These are phyloP conservation scores for Nanorana parkeri DNA, from an alignment of 2,113 vertebrate genomes.

Conservation along the genomic window DNA sequence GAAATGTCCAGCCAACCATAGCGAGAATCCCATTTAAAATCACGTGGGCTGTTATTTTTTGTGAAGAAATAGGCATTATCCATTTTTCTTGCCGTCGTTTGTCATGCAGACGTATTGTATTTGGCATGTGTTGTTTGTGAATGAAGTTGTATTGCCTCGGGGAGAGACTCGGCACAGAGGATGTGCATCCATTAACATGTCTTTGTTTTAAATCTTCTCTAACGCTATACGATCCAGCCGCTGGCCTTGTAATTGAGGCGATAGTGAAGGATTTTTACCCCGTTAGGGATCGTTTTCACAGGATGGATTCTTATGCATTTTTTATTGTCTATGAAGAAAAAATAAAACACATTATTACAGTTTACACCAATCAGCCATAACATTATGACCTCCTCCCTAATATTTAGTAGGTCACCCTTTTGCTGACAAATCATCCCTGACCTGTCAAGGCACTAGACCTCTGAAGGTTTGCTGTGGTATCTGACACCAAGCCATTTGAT, in stretches of 20 bases:
- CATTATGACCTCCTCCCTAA: too few species aligned
- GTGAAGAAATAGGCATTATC: neutral
- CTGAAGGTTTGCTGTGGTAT: too few species aligned
- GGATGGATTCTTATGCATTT: too few species aligned
- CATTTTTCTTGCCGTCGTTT: conserved; percentile 15
- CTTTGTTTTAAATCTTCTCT: conserved; percentile 2
- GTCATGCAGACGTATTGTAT: conserved; percentile 16
- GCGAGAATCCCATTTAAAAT: neutral
- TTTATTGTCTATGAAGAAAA: too few species aligned
- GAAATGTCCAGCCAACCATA: neutral
- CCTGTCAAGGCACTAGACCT: too few species aligned
- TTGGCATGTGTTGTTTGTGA: conserved; percentile 26
- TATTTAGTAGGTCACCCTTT: too few species aligned
- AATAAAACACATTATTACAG: too few species aligned
- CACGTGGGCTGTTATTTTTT: neutral
- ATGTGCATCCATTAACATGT: conserved; percentile 25
- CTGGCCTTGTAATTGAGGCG: neutral
- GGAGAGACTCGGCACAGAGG: conserved; percentile 16
- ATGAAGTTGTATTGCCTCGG: conserved; percentile 9
- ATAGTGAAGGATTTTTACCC: too few species aligned
- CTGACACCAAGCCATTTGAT: too few species aligned
- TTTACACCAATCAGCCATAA: too few species aligned
- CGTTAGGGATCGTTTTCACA: too few species aligned
- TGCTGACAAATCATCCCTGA: too few species aligned
- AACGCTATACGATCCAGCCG: conserved; percentile 8